Conservation (phyloP, 2,888 invertebrate species). For the Oligia fasciuncula region DNA sequence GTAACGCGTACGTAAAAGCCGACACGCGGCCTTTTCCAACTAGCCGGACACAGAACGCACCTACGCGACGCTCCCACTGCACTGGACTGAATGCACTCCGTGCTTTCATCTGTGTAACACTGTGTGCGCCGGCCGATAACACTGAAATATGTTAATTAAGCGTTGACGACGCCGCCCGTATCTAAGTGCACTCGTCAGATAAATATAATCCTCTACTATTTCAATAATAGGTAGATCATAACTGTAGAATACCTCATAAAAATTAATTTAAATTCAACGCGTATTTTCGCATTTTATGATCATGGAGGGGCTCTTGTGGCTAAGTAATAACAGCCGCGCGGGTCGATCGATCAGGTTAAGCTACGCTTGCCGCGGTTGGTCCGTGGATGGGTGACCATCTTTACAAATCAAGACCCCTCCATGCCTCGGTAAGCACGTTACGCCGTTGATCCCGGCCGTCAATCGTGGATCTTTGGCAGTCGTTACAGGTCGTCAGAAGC, state of each 20-base stretch:
- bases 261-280: slow-evolving; percentile 27
- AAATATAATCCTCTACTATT: slow-evolving; percentile 52
- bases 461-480: too few relatives aligned
- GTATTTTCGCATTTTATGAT: slow-evolving; percentile 35
- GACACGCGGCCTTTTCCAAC: slow-evolving; percentile 59
- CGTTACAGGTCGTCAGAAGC: too few relatives aligned
- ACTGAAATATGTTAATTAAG: slow-evolving; percentile 67
- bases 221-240: slow-evolving; percentile 41
- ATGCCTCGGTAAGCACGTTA: too few relatives aligned
- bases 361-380: too few relatives aligned
- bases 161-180: slow-evolving; percentile 60
- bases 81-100: slow-evolving; percentile 15
- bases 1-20: slow-evolving; percentile 71
- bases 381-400: too few relatives aligned
- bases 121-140: slow-evolving; percentile 42
- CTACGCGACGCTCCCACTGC: slow-evolving; percentile 26
- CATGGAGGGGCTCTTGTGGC: neutral
- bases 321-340: too few relatives aligned
- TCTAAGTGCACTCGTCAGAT: slow-evolving; percentile 60
- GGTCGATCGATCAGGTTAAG: too few relatives aligned
- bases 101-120: slow-evolving; percentile 35
- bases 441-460: too few relatives aligned
- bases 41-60: slow-evolving; percentile 47
- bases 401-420: too few relatives aligned
- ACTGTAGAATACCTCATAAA: slow-evolving; percentile 35